Base-by-base conservation (phyloP, 64 coral and sea anemone genomes). In the Anthopleura sola region DNA sequence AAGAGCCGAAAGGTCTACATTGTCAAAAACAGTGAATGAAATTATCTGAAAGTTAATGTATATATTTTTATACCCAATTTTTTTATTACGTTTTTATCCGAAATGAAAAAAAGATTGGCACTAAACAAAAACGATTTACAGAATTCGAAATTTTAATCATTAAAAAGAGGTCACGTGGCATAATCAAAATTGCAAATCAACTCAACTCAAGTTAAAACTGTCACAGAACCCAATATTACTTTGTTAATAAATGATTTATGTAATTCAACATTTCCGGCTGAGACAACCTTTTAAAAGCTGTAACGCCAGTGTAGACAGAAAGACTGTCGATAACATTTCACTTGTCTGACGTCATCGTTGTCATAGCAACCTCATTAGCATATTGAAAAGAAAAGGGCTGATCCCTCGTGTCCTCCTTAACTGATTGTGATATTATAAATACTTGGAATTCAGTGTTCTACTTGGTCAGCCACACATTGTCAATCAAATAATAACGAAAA, bases 251-350 rank as follows among this genome's bases (percentile, higher is more conserved):
- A 34, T 71, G 66, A 71, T 34, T 71, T 71, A 15, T 32, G 66
- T 71, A 71, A 34, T 71, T 71, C 66, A 71, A 33, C 66, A 71
- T 71, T 71, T 71, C 66, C 66, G 66, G 66, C n/a, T 34, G 13
- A 71, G 66, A 71, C 66, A 32, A 2, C 14, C 12, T 24, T 34
- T 11, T 33, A 71, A 71, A 20, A 34, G 28, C 66, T 33, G 66
- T 68, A 68, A 68, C 62, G 62, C 62, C 26, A 24, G 46, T 23
- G 15, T 16, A 71, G 66, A 71, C 29, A 71, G 66, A 33, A 71
- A 71, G 60, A 64, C 66, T 31, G 66, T 71, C 66, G 66, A 32
- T 15, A 66, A 66, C 12, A 31, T 29, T 20, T 71, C 66, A 71
- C 29, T 28, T 31, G 66, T 71, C 9, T 32, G 10, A 71, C 66